These are phyloP conservation scores for Boloria euphrosyne DNA, from an alignment of 2,888 invertebrate genomes.

Conservation along the genomic window DNA sequence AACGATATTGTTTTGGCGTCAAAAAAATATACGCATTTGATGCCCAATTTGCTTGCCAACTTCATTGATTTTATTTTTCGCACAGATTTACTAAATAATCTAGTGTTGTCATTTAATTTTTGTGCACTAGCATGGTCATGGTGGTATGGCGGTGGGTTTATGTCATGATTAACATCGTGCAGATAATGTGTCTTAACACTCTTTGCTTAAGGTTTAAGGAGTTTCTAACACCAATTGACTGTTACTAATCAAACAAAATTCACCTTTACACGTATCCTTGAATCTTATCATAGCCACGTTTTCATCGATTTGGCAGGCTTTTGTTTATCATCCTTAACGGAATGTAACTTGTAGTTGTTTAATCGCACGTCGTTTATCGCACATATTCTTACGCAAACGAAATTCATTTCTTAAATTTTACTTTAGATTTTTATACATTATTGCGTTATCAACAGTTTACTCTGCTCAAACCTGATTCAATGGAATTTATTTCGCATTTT, in stretches of 20 bases:
- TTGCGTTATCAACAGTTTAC: neutral
- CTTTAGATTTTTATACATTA: neutral
- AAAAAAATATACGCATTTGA: neutral
- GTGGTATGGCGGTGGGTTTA: slow-evolving; percentile 79
- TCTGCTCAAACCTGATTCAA: slow-evolving; percentile 50
- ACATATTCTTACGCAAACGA: too few relatives aligned
- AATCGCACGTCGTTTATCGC: too few relatives aligned
- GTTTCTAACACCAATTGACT: slow-evolving; percentile 20
- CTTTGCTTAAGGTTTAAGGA: slow-evolving; percentile 56
- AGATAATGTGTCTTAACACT: slow-evolving; percentile 51
- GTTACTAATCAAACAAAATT: slow-evolving; percentile 20
- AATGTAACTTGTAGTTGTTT: too few relatives aligned
- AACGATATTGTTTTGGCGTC: slow-evolving; percentile 1
- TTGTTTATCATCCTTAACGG: neutral
- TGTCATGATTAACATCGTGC: slow-evolving; percentile 69
- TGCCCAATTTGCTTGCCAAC: slow-evolving; percentile 10
- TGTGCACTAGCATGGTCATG: slow-evolving; percentile 65
- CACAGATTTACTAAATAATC: slow-evolving; percentile 25
- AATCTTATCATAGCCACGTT: neutral
- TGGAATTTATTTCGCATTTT: slow-evolving; percentile 43
- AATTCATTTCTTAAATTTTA: too few relatives aligned
- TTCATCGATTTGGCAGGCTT: neutral
- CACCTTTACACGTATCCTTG: neutral
- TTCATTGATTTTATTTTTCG: slow-evolving; percentile 16
- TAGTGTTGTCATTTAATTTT: slow-evolving; percentile 28